Conservation (phyloP, 2,797 vertebrate species). For the Enteromius afrohamiltoni region DNA sequence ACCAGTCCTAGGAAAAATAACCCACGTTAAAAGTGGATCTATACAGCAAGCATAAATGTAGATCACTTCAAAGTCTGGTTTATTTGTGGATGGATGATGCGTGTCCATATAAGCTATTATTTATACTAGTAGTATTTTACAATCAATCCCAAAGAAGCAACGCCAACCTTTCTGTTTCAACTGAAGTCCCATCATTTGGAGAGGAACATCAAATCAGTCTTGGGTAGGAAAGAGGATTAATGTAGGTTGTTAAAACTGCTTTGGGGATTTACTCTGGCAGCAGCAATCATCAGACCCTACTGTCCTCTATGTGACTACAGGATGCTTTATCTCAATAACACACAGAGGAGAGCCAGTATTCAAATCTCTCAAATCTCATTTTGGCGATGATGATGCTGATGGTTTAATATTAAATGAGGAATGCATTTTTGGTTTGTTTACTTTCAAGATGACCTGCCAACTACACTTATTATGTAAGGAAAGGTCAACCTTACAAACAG, state of each 20-base stretch:
- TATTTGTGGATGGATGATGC: background rate
- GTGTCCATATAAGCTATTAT: background rate
- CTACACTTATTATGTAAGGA: background rate
- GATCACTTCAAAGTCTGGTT: background rate
- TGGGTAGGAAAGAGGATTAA: slow-evolving; percentile 81
- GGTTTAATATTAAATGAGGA: slow-evolving; percentile 8
- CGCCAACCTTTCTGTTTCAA: slow-evolving; percentile 31
- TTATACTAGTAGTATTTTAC: background rate
- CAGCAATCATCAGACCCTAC: slow-evolving; percentile 64
- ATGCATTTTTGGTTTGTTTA: slow-evolving; percentile 13
- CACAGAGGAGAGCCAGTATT: background rate
- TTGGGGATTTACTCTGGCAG: slow-evolving; percentile 70
- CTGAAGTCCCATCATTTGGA: slow-evolving; percentile 48
- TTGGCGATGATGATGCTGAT: background rate
- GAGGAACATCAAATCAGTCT: slow-evolving; percentile 72
- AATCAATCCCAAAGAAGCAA: slow-evolving; percentile 38
- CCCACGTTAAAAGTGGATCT: background rate
- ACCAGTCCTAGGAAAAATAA: background rate
- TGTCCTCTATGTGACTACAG: slow-evolving; percentile 34
- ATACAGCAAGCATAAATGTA: background rate
- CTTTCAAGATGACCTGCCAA: background rate
- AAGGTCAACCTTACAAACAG: background rate
- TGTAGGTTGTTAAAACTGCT: slow-evolving; percentile 70
- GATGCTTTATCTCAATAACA: slow-evolving; percentile 25
- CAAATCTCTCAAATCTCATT: slow-evolving; percentile 25